Evolutionary conservation across 92 coral and sea anemone species (phyloP).

Genomic region (Epizoanthus scotinus): DNA sequence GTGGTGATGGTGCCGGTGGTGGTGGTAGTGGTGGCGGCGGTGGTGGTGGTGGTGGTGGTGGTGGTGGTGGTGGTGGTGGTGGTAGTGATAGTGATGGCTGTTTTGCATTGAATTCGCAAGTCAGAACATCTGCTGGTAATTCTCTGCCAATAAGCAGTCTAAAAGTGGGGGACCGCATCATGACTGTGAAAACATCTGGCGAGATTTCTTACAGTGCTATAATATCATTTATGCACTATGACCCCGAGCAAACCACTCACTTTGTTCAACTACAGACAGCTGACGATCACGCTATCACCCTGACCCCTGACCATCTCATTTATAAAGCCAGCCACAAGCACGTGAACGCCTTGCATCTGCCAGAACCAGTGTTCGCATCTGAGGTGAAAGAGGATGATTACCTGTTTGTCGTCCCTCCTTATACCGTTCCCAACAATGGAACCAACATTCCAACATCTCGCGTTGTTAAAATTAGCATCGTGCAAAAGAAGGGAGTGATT

Average conservation of each 20-base stretch:
- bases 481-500: conserved; percentile 62
- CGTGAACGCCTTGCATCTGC: conserved; percentile 17
- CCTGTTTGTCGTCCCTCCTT: conserved; percentile 53
- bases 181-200: conserved; percentile 69
- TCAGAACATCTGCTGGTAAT: conserved; percentile 58
- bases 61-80: conserved; percentile 16
- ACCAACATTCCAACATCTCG: conserved; percentile 51
- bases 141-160: conserved; percentile 55
- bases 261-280: conserved; percentile 64
- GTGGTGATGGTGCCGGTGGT: too few species aligned
- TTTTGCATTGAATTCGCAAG: conserved; percentile 70
- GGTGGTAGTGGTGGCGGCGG: neutral
- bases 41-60: neutral
- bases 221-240: conserved; percentile 74
- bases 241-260: conserved; percentile 49
- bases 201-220: conserved; percentile 67
- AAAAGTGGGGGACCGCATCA: conserved; percentile 73
- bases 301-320: conserved; percentile 80
- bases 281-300: conserved; percentile 52
- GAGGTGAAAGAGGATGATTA: conserved; percentile 64
- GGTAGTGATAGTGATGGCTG: conserved; percentile 53
- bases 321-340: conserved; percentile 52
- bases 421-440: conserved; percentile 45
- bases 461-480: conserved; percentile 50
- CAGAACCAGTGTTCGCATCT: conserved; percentile 16